phyloP scores from a whole-genome alignment of 2,113 vertebrate genomes.

The mouse (Mus musculus) region GRCm39 chr6:115195501-115196000 shows the following conservation, averaged over 20 bases:
- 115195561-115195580: too few relatives aligned
- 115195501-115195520: too few relatives aligned
- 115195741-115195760: not conserved
- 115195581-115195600: too few relatives aligned
- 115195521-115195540: too few relatives aligned
- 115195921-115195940: not conserved
- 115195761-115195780: not conserved
- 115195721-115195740: conserved; percentile 45
- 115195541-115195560: too few relatives aligned
- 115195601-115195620: too few relatives aligned
- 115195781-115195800: conserved; percentile 33
- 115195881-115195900: not conserved
- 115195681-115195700: too few relatives aligned
- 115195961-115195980: not conserved
- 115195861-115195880: not conserved
- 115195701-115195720: not conserved
- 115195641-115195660: too few relatives aligned
- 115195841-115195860: not conserved
- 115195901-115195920: not conserved
- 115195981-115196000: not conserved
- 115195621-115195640: too few relatives aligned
- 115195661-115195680: too few relatives aligned
- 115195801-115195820: conserved; percentile 45
- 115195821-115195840: conserved; percentile 21
- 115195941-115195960: not conserved